Conservation (phyloP, 2,888 invertebrate genomes). For the Polietes domitor region DNA sequence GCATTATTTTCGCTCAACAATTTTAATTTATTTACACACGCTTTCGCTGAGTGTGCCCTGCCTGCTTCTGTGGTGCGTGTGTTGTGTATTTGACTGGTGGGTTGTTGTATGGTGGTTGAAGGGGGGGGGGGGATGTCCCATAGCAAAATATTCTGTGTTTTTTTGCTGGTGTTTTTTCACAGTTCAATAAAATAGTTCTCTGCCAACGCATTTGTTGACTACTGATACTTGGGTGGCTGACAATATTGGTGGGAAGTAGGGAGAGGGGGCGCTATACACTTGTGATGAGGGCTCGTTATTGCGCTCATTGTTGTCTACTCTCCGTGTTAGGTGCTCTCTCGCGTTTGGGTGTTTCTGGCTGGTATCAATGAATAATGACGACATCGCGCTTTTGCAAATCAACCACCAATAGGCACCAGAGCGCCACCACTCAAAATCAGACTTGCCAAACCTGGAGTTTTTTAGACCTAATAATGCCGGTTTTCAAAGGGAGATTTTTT, state of each 20-base stretch:
- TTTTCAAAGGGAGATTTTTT: too few species aligned
- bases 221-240: not conserved
- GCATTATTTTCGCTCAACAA: too few species aligned
- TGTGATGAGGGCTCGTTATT: not conserved
- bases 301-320: conserved; percentile 34
- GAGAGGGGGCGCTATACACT: not conserved
- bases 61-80: too few species aligned
- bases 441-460: not conserved
- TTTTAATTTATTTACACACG: too few species aligned
- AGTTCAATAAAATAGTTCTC: conserved; percentile 49
- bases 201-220: not conserved
- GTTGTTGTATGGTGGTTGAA: too few species aligned
- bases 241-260: too few species aligned
- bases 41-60: too few species aligned
- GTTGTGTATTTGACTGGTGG: too few species aligned
- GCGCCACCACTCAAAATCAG: not conserved
- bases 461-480: too few species aligned
- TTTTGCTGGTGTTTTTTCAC: conserved; percentile 24
- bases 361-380: conserved; percentile 52
- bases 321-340: conserved; percentile 20
- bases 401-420: conserved; percentile 50
- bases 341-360: conserved; percentile 48
- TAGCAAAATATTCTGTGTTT: not conserved
- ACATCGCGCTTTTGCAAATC: conserved; percentile 59
- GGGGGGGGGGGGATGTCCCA: too few species aligned